phyloP scores from a whole-genome alignment of 30 jellyfish, hydroid and myxozoan species.

The Turritopsis rubra region DNA sequence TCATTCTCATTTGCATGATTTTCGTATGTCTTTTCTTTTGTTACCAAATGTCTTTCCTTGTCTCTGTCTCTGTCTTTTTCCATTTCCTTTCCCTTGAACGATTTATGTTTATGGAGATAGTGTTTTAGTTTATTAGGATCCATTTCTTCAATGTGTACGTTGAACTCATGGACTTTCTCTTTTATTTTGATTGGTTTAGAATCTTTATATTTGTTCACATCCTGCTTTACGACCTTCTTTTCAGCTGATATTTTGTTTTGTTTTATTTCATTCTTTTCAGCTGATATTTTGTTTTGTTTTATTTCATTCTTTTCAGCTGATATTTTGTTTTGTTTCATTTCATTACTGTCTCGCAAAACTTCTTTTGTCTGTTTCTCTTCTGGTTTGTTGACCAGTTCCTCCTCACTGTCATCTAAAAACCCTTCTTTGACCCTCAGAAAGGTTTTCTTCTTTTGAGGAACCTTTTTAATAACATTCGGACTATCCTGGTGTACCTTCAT shows the following conservation, averaged over 20 bases:
- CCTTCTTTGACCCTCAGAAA: slow-evolving; percentile 7
- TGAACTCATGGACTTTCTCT: background rate
- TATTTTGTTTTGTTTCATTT: background rate
- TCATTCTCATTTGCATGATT: background rate
- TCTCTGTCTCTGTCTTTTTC: background rate
- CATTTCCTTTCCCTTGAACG: background rate
- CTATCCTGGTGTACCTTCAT: background rate
- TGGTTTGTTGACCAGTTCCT: slow-evolving; percentile 4
- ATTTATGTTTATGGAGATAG: background rate
- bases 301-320: background rate
- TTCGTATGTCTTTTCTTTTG: background rate
- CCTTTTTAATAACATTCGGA: slow-evolving; percentile 3
- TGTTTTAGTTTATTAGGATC: background rate
- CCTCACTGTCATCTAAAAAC: slow-evolving; percentile 31
- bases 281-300: background rate
- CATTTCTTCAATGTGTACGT: background rate
- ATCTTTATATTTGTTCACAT: background rate
- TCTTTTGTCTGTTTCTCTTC: background rate
- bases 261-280: background rate
- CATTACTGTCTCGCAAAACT: background rate
- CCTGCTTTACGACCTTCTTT: background rate
- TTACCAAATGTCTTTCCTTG: background rate
- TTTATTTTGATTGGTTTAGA: background rate
- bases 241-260: background rate
- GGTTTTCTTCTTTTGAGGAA: background rate